Evolutionary conservation across 2,797 vertebrate genomes (phyloP), one percentile per base, ranked within the genome.

Genomic region (Intellagama lesueurii): DNA sequence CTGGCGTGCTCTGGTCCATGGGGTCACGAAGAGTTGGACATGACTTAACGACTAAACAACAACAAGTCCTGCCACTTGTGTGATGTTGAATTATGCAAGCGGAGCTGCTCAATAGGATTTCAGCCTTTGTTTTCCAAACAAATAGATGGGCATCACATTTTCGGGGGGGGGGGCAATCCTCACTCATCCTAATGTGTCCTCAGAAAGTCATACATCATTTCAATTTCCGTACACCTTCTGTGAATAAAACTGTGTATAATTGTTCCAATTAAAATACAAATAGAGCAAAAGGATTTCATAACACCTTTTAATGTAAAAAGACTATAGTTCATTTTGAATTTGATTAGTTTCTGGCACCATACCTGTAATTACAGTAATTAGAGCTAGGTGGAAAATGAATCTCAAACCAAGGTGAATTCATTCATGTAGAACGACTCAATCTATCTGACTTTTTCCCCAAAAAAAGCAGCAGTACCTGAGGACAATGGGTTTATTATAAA

Each of bases 311-410:
- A 88, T 88, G 70, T 73, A 79, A 30, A 80, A 79, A 0, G 1
- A 35, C 80, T 81, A 17, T 4, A 35, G 4, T 56, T 86, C 66
- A 24, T 76, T 82, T 4, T 75, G 11, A 90, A 85, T 47, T 87
- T 47, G 52, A 52, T 66, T 17, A 82, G 6, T 30, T 86, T 93
- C 47, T 91, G 35, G 56, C 87, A 52, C n/a, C 30, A 30, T 28
- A 86, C 11, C 7, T 76, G 12, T 72, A 87, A 85, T 84, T 80
- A 26, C 40, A 81, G 69, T 87, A 84, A 88, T 49, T 87, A 35
- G 68, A 70, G 56, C 12, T 89, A 52, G 44, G 11, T 86, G n/a
- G 19, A 82, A 83, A 49, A 87, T 88, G 87, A 93, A 80, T 89
- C 44, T 35, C n/a, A 5, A 79, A 7, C 47, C 24, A 88, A 83